Percentiles rank a stretch among this genome's conserved stretches.
These are phyloP conservation scores for Tinamus major DNA, from an alignment of 2,797 vertebrate genomes.

Conservation along the genomic window DNA sequence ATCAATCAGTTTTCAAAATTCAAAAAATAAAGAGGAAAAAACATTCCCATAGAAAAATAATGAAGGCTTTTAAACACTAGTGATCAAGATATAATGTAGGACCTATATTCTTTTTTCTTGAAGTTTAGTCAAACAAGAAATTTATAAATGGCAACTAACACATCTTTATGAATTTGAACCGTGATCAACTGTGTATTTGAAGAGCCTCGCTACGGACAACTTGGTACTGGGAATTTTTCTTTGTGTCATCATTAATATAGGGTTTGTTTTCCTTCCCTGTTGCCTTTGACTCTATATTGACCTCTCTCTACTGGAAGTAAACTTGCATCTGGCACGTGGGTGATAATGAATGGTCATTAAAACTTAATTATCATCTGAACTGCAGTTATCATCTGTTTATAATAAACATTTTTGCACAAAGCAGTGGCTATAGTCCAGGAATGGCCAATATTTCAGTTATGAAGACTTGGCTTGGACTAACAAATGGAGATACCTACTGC, in stretches of 20 bases:
- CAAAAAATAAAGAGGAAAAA: background rate
- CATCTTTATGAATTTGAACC: background rate
- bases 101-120: background rate
- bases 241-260: background rate
- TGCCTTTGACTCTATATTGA: constrained; percentile 39
- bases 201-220: background rate
- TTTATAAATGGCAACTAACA: constrained; percentile 7
- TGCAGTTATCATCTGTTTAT: constrained; percentile 57
- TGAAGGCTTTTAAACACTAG: background rate
- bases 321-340: constrained; percentile 47
- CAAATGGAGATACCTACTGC: background rate
- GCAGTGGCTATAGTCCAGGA: background rate
- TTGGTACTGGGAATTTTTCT: constrained; percentile 22
- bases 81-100: background rate
- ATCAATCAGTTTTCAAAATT: background rate
- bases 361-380: constrained; percentile 49
- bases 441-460: constrained; percentile 6
- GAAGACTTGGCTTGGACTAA: background rate
- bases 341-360: constrained; percentile 59
- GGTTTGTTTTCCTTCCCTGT: constrained; percentile 8
- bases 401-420: constrained; percentile 23
- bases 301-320: constrained; percentile 42
- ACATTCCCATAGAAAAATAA: background rate
- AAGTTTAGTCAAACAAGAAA: background rate
- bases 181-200: background rate